Evolutionary conservation across 1,140 invertebrate genomes (phyloP).

Genomic region (Pseudomyrmex sp.): DNA sequence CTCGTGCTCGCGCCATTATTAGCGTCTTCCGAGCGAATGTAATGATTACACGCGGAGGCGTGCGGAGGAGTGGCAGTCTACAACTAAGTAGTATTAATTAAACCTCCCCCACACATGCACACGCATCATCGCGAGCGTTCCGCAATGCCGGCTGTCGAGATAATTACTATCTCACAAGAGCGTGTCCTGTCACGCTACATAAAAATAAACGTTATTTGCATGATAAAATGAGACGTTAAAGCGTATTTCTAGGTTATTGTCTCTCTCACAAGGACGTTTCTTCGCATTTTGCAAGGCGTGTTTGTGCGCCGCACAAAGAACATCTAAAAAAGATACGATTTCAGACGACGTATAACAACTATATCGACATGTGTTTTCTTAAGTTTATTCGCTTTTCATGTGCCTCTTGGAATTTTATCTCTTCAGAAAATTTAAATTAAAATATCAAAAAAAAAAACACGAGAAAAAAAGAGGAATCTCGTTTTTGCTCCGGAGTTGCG

Average conservation of each 20-base stretch:
- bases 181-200: not conserved
- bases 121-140: slow-evolving; percentile 26
- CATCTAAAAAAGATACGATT: too few relatives aligned
- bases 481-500: not conserved
- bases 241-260: slow-evolving; percentile 27
- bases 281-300: too few relatives aligned
- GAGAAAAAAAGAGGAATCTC: not conserved
- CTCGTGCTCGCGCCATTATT: slow-evolving; percentile 8
- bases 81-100: slow-evolving; percentile 62
- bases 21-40: slow-evolving; percentile 23
- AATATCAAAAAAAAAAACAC: not conserved
- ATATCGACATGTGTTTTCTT: not conserved
- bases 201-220: slow-evolving; percentile 45
- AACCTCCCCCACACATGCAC: slow-evolving; percentile 29
- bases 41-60: slow-evolving; percentile 36
- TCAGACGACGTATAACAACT: not conserved
- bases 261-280: not conserved
- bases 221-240: slow-evolving; percentile 48
- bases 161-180: slow-evolving; percentile 51
- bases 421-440: not conserved
- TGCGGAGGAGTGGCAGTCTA: slow-evolving; percentile 27
- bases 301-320: too few relatives aligned
- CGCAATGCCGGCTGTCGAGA: slow-evolving; percentile 33
- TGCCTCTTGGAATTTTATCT: not conserved
- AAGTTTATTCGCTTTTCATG: not conserved